Percentiles rank a stretch among this genome's conserved stretches.
Evolutionary conservation across 1,140 invertebrate genomes (phyloP).

Genomic region (Apis cerana): DNA sequence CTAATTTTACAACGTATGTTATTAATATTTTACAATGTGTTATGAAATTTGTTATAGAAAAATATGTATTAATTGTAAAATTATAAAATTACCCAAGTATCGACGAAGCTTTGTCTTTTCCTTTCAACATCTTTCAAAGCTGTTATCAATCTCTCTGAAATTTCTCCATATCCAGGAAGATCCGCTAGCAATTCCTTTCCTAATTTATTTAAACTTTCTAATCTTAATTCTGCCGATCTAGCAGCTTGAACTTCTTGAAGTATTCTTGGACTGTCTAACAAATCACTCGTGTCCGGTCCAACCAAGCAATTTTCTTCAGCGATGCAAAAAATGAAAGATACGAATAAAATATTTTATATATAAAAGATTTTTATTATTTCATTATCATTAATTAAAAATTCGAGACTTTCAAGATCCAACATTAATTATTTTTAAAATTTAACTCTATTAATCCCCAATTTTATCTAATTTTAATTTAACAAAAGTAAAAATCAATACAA

Average conservation of each 20-base stretch:
- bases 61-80: background rate
- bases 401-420: no score
- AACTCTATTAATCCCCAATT: no score
- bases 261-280: constrained; percentile 74
- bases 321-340: no score
- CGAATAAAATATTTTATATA: no score
- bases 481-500: no score
- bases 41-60: no score
- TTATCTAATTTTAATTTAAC: no score
- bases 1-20: no score
- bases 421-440: no score
- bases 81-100: constrained; percentile 81
- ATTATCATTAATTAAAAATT: no score
- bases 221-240: constrained; percentile 70
- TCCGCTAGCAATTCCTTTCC: constrained; percentile 73
- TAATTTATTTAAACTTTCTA: constrained; percentile 74
- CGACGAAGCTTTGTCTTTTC: constrained; percentile 80
- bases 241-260: constrained; percentile 76
- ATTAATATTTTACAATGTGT: no score
- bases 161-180: constrained; percentile 74
- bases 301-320: constrained; percentile 63
- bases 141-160: constrained; percentile 63
- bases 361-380: no score
- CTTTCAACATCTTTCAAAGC: constrained; percentile 71
- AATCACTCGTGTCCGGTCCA: constrained; percentile 72